These are phyloP conservation scores for Brachyhypopomus gauderio DNA, from an alignment of 2,113 vertebrate species.

Conservation along the genomic window DNA sequence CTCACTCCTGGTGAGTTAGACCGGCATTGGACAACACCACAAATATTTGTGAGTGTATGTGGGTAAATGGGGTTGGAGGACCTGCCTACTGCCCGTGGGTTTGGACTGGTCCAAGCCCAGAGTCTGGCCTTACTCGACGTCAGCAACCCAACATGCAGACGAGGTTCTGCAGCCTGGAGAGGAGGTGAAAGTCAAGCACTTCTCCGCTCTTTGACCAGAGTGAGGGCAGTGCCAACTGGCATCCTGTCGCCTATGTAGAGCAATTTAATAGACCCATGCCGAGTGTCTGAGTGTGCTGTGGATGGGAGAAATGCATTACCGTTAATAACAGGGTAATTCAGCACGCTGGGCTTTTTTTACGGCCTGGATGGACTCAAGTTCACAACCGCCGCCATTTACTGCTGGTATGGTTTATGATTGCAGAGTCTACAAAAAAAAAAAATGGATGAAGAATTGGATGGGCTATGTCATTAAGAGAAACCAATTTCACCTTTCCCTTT, in stretches of 20 bases:
- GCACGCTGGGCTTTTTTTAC: slow-evolving; percentile 67
- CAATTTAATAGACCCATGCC: slow-evolving; percentile 73
- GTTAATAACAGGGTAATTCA: slow-evolving; percentile 72
- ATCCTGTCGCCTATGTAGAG: slow-evolving; percentile 23
- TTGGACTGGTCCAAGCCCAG: slow-evolving; percentile 64
- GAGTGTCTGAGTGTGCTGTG: slow-evolving; percentile 67
- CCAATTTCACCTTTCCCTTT: slow-evolving; percentile 61
- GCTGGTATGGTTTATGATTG: slow-evolving; percentile 67
- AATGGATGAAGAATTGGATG: slow-evolving; percentile 60
- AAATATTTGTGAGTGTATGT: slow-evolving; percentile 74
- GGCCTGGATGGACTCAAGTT: slow-evolving; percentile 64
- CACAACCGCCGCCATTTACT: slow-evolving; percentile 55
- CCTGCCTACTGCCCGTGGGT: slow-evolving; percentile 63
- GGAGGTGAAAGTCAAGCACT: slow-evolving; percentile 70
- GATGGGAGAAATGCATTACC: slow-evolving; percentile 59
- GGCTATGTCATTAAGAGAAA: slow-evolving; percentile 48
- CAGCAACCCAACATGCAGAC: slow-evolving; percentile 62
- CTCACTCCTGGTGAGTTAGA: slow-evolving; percentile 61
- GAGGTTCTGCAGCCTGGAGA: slow-evolving; percentile 61
- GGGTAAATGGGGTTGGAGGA: slow-evolving; percentile 69
- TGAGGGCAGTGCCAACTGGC: slow-evolving; percentile 66
- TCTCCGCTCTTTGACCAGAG: slow-evolving; percentile 64
- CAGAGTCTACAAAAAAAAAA: slow-evolving; percentile 33
- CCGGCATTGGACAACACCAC: slow-evolving; percentile 64
- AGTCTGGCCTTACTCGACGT: slow-evolving; percentile 46